phyloP scores from a whole-genome alignment of 2,888 invertebrate species.

The Steinernema scapterisci region DNA sequence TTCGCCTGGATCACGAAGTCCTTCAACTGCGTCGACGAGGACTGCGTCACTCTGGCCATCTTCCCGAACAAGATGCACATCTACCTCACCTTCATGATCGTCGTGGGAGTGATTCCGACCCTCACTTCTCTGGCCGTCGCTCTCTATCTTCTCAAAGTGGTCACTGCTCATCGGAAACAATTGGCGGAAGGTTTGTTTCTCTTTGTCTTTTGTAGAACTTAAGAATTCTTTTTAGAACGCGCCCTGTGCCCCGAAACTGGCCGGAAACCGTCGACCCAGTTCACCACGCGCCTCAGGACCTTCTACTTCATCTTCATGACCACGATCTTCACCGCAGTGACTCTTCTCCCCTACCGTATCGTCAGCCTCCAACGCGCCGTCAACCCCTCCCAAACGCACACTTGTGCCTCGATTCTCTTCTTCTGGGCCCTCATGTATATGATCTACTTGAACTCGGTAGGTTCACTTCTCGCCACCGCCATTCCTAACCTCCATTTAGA shows the following conservation, averaged over 20 bases:
- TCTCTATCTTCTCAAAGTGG: slow-evolving; percentile 63
- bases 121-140: slow-evolving; percentile 63
- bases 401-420: slow-evolving; percentile 50
- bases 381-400: slow-evolving; percentile 33
- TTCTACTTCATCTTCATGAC: slow-evolving; percentile 68
- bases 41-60: slow-evolving; percentile 47
- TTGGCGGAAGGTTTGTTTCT: slow-evolving; percentile 47
- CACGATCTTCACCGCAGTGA: slow-evolving; percentile 59
- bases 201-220: too few relatives aligned
- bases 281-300: slow-evolving; percentile 56
- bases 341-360: slow-evolving; percentile 62
- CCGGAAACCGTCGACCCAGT: slow-evolving; percentile 17
- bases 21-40: slow-evolving; percentile 49
- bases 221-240: slow-evolving; percentile 34
- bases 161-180: slow-evolving; percentile 57
- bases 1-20: slow-evolving; percentile 55
- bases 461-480: slow-evolving; percentile 10
- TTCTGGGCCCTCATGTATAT: slow-evolving; percentile 59
- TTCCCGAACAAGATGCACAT: slow-evolving; percentile 51
- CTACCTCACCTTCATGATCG: slow-evolving; percentile 51
- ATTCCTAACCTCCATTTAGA: slow-evolving; percentile 42
- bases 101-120: slow-evolving; percentile 62
- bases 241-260: slow-evolving; percentile 35
- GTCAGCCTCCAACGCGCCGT: slow-evolving; percentile 40
- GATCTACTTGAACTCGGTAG: slow-evolving; percentile 63